Percentiles rank a stretch among this genome's conserved stretches.
Evolutionary conservation across 2,888 invertebrate species (phyloP).

Genomic region (Drosophila nr. fundita): DNA sequence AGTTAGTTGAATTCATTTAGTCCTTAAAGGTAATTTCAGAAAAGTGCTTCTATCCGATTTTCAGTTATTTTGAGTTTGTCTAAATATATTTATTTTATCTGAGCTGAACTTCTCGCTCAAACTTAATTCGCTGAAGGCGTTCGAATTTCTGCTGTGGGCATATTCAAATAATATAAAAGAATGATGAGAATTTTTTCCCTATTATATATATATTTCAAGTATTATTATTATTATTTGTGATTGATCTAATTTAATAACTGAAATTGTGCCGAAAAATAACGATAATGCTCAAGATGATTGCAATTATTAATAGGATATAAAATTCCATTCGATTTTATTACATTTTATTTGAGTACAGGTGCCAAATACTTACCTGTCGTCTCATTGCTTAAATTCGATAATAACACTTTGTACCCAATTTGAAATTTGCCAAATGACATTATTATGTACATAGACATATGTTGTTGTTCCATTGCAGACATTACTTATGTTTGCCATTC

Average conservation of each 20-base stretch:
- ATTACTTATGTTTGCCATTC: conserved; percentile 11
- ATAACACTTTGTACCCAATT: background rate
- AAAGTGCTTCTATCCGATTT: background rate
- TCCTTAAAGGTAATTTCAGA: background rate
- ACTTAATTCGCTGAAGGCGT: background rate
- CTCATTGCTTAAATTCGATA: background rate
- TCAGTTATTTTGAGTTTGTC: background rate
- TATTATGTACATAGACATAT: background rate
- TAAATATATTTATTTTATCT: background rate
- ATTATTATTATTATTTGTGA: background rate
- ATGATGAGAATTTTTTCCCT: background rate
- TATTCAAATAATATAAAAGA: background rate
- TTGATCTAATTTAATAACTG: background rate
- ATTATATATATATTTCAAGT: background rate
- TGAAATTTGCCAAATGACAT: background rate
- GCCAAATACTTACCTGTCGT: background rate
- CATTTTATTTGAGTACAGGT: background rate
- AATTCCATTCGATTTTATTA: background rate
- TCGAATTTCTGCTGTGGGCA: background rate
- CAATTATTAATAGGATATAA: background rate
- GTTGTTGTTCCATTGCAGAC: background rate
- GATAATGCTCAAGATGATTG: background rate
- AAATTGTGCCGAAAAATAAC: background rate
- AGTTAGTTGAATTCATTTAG: background rate
- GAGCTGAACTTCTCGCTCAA: background rate